phyloP scores from a whole-genome alignment of 2,888 invertebrate species.

The Xanthia togata region DNA sequence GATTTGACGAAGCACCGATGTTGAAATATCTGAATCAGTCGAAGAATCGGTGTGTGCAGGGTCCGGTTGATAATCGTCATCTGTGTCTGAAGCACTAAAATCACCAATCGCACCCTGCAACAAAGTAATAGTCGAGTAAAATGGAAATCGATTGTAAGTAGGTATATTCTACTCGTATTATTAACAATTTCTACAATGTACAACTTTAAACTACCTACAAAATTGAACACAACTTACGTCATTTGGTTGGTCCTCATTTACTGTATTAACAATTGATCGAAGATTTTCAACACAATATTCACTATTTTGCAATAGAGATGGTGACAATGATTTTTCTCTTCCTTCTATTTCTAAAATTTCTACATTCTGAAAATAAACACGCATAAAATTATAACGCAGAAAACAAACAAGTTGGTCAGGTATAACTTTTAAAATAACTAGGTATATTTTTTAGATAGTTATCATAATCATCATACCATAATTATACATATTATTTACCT shows the following conservation, averaged over 20 bases:
- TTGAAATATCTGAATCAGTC: background rate
- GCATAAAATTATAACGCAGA: conserved; percentile 10
- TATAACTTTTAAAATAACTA: background rate
- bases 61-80: conserved; percentile 15
- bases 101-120: conserved; percentile 20
- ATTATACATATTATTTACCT: conserved; percentile 1
- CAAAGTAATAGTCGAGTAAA: conserved; percentile 18
- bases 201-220: conserved; percentile 14
- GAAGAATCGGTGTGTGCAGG: conserved; percentile 3
- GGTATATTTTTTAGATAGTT: conserved; percentile 1
- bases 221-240: conserved; percentile 22
- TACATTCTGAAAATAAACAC: conserved; percentile 18
- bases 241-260: conserved; percentile 20
- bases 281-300: conserved; percentile 22
- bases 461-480: background rate
- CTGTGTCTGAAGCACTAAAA: conserved; percentile 28
- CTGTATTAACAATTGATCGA: conserved; percentile 20
- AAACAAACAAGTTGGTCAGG: background rate
- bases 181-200: conserved; percentile 2
- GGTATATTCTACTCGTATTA: background rate
- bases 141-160: background rate
- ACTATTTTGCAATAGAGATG: conserved; percentile 19
- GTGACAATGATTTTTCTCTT: conserved; percentile 21
- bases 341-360: conserved; percentile 13
- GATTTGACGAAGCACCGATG: too few relatives aligned